phyloP scores from a whole-genome alignment of 2,113 vertebrate species.

The Genyomyrus donnyi region DNA sequence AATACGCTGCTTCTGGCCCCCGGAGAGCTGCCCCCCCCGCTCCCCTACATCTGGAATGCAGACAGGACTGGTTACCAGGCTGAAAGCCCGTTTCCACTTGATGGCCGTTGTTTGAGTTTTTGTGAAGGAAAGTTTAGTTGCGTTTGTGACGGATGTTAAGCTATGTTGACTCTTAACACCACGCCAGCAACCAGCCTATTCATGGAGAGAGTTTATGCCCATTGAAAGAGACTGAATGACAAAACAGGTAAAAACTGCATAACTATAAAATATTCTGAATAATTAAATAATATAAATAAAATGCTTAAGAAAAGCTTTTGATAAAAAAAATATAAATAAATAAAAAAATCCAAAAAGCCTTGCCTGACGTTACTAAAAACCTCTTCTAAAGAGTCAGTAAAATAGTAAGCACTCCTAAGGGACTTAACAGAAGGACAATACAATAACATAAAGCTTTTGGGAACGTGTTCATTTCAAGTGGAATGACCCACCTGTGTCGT shows the following conservation, averaged over 20 bases:
- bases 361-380: not conserved
- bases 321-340: no score
- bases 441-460: not conserved
- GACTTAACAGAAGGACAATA: not conserved
- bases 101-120: no score
- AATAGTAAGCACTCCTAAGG: not conserved
- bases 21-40: slow-evolving; percentile 60
- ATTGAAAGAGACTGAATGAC: not conserved
- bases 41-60: slow-evolving; percentile 61
- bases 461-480: not conserved
- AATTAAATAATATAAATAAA: not conserved
- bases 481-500: slow-evolving; percentile 38
- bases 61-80: not conserved
- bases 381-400: not conserved
- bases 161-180: not conserved
- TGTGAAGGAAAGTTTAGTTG: not conserved
- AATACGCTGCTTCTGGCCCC: slow-evolving; percentile 30
- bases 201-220: not conserved
- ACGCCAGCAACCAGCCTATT: not conserved
- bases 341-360: not conserved
- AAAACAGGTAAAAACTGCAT: not conserved
- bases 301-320: not conserved
- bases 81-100: not conserved
- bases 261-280: not conserved
- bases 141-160: not conserved